Conservation (phyloP, 2,113 vertebrate genomes). For the Rhabdornis inornatus region DNA sequence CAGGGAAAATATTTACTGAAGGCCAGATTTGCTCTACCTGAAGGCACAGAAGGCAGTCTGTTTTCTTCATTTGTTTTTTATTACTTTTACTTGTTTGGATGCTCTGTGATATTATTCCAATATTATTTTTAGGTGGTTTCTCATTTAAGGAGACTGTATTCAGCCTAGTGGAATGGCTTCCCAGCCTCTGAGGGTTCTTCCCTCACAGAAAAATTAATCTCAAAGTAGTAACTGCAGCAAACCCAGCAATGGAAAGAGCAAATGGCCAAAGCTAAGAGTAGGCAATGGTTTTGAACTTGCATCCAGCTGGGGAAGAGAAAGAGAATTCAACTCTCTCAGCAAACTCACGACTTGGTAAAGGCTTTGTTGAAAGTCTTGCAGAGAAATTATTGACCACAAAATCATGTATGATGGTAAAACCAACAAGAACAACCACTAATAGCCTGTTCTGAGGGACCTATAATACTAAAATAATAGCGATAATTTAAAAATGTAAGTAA, state of each 20-base stretch:
- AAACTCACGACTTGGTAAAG: not conserved
- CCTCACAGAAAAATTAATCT: not conserved
- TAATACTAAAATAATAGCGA: not conserved
- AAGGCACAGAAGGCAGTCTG: constrained; percentile 2
- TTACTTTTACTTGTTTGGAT: constrained; percentile 31
- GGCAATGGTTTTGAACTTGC: not conserved
- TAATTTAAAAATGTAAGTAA: not conserved
- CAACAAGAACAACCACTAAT: not conserved
- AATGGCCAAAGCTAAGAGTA: not conserved
- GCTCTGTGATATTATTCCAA: constrained; percentile 5
- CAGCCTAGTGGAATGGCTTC: not conserved
- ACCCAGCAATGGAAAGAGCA: not conserved
- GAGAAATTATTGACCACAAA: not conserved
- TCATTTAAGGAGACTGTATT: not conserved
- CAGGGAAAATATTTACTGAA: not conserved
- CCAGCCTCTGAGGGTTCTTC: not conserved
- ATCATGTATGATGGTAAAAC: not conserved
- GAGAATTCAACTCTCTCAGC: not conserved
- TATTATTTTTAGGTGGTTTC: not conserved
- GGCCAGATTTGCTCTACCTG: constrained; percentile 17
- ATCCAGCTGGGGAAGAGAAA: not conserved
- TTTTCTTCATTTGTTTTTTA: not conserved
- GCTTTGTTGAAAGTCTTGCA: not conserved
- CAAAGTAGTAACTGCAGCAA: not conserved
- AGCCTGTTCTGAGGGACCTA: not conserved